A percentile compares a stretch with the other conserved stretches of the same genome.
phyloP scores from a whole-genome alignment of 2,888 invertebrate genomes.

The Nymphalis urticae region DNA sequence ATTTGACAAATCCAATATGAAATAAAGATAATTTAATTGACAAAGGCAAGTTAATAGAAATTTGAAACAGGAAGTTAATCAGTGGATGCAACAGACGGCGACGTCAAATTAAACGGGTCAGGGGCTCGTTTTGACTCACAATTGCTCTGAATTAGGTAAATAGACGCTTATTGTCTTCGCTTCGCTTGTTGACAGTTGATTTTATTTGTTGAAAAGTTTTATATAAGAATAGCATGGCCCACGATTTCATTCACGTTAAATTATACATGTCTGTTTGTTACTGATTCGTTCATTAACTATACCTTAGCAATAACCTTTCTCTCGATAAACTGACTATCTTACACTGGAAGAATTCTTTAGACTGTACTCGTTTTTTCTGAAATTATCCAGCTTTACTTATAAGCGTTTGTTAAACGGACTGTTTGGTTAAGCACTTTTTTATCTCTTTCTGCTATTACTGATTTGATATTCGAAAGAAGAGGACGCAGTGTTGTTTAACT shows the following conservation, averaged over 20 bases:
- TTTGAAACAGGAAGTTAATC: constrained; percentile 76
- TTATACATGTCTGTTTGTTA: too few species aligned
- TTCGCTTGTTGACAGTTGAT: constrained; percentile 40
- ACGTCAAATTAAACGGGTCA: constrained; percentile 70
- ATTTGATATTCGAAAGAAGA: too few species aligned
- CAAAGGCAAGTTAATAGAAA: constrained; percentile 70
- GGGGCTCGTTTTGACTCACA: constrained; percentile 53
- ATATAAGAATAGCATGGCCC: not conserved
- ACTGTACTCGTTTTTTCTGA: too few species aligned
- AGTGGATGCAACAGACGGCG: constrained; percentile 64
- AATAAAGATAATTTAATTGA: constrained; percentile 46
- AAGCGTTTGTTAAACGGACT: too few species aligned
- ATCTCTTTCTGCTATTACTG: too few species aligned
- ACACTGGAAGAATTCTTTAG: too few species aligned
- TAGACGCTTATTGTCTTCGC: constrained; percentile 50
- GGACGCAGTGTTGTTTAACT: too few species aligned
- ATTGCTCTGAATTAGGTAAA: constrained; percentile 71
- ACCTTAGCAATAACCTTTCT: too few species aligned
- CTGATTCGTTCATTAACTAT: too few species aligned
- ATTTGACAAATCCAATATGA: constrained; percentile 46
- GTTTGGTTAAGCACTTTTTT: too few species aligned
- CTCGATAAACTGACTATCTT: too few species aligned
- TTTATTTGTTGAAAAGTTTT: constrained; percentile 25
- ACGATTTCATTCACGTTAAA: not conserved
- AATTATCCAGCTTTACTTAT: too few species aligned